These are phyloP conservation scores for Chaitophorus viminalis DNA, from an alignment of 2,888 invertebrate genomes.

Conservation along the genomic window DNA sequence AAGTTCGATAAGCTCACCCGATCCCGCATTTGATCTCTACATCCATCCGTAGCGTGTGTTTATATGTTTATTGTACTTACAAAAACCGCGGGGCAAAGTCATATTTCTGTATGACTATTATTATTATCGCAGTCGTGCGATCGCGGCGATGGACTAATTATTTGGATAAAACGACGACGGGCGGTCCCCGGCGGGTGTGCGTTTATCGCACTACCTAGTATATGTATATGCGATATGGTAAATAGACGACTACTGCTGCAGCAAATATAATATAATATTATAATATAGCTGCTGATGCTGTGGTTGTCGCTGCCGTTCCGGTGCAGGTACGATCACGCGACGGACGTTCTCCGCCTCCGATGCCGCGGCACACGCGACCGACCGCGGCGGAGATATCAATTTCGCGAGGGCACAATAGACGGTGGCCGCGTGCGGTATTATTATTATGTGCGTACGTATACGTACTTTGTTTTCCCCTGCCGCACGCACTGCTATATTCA, in stretches of 20 bases:
- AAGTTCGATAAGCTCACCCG: too few species aligned
- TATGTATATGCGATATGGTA: background rate
- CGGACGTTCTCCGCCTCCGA: background rate
- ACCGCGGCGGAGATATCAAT: constrained; percentile 40
- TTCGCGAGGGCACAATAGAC: constrained; percentile 49
- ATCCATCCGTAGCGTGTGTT: background rate
- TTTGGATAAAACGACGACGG: constrained; percentile 29
- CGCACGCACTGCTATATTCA: background rate
- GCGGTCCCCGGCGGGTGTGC: constrained; percentile 59
- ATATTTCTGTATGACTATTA: too few species aligned
- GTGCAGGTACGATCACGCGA: background rate
- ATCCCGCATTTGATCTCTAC: too few species aligned
- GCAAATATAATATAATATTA: background rate
- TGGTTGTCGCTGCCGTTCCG: background rate
- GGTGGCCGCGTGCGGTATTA: constrained; percentile 27
- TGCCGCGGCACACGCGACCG: background rate
- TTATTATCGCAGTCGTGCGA: background rate
- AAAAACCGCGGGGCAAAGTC: too few species aligned
- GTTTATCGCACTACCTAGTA: background rate
- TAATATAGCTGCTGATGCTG: background rate
- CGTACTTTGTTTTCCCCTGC: constrained; percentile 7
- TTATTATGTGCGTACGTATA: background rate
- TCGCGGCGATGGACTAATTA: constrained; percentile 25
- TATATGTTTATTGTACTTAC: too few species aligned
- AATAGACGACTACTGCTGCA: background rate